Evolutionary conservation across 1,140 invertebrate species (phyloP).

Genomic region (Lasioglossum baleicum): DNA sequence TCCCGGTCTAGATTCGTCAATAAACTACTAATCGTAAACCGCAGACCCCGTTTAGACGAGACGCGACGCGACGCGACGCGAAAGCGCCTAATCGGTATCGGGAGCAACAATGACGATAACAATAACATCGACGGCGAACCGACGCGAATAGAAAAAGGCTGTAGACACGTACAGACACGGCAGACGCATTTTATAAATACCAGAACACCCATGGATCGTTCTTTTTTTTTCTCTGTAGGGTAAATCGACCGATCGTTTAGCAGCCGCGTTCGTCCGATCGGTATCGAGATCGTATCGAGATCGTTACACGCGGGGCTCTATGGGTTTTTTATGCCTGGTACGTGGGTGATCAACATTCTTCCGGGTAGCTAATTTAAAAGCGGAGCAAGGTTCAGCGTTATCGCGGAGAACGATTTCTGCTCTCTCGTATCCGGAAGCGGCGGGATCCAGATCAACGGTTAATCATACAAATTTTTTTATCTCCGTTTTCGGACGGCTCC

Average conservation of each 20-base stretch:
- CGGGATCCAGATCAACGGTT: neutral
- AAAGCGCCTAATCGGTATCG: neutral
- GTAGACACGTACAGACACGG: neutral
- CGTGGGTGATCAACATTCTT: constrained; percentile 39
- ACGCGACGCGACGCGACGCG: neutral
- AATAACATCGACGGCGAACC: neutral
- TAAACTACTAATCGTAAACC: neutral
- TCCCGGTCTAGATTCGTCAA: neutral
- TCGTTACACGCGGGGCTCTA: constrained; percentile 6
- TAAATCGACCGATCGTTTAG: constrained; percentile 11
- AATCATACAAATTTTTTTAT: neutral
- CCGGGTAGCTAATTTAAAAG: constrained; percentile 42
- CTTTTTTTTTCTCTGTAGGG: neutral
- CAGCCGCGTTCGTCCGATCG: neutral
- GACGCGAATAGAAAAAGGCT: neutral
- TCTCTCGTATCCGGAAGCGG: constrained; percentile 32
- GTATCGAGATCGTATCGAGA: constrained; percentile 33
- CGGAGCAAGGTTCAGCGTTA: constrained; percentile 30
- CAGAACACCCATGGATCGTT: constrained; percentile 17
- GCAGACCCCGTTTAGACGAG: neutral
- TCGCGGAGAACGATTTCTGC: constrained; percentile 32
- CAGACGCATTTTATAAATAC: constrained; percentile 1
- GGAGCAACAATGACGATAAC: neutral
- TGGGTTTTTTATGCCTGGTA: constrained; percentile 17
- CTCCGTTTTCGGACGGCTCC: neutral